Evolutionary conservation across 2,113 vertebrate species (phyloP), one percentile per base, ranked within the genome.

Genomic region (Hiodon alosoides): DNA sequence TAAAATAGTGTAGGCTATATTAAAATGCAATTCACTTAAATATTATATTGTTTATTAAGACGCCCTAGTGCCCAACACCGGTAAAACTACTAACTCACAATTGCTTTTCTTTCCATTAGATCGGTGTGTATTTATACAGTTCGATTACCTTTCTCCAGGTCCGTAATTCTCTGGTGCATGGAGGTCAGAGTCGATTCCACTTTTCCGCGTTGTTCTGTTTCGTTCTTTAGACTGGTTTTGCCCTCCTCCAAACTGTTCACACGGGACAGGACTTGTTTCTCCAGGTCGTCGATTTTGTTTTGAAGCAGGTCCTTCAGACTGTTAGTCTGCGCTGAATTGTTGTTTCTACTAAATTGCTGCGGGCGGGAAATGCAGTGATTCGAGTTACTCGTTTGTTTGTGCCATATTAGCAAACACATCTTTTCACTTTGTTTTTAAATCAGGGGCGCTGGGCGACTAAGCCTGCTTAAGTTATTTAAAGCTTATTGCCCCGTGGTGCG

Each of bases 221-320:
- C 95, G 75, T 98, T 98, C 74, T 84, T 89, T 58, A 93, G 89
- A 52, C 85, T 92, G n/a, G 89, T 90, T 84, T 95, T 95, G 16
- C 92, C 94, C 73, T 98, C 97, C 81, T 98, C 97, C 82, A 99
- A 87, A 77, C 91, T 94, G 92, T 97, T 97, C 74, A 99, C 96
- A 2, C 96, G 90, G 73, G 96, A 95, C 83, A 98, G 86, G 65
- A 98, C 96, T 86, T 99, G 96, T 89, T 93, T 93, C 91, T 99
- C 97, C 86, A 99, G 82, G 83, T 98, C 96, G 76, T 98, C 95
- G 81, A 98, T 97, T 82, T 96, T 97, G 82, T 84, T 96, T 81
- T 98, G 97, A 78, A 98, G 94, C 76, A 98, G 90, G 81, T 98
- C 96, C 87, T 95, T 96, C 80, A 98, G 90, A 83, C 92, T 95